Percentiles rank a stretch among this genome's conserved stretches.
phyloP scores from a whole-genome alignment of 53 echinoderm and acorn worm species.

The Temnopleurus reevesii region DNA sequence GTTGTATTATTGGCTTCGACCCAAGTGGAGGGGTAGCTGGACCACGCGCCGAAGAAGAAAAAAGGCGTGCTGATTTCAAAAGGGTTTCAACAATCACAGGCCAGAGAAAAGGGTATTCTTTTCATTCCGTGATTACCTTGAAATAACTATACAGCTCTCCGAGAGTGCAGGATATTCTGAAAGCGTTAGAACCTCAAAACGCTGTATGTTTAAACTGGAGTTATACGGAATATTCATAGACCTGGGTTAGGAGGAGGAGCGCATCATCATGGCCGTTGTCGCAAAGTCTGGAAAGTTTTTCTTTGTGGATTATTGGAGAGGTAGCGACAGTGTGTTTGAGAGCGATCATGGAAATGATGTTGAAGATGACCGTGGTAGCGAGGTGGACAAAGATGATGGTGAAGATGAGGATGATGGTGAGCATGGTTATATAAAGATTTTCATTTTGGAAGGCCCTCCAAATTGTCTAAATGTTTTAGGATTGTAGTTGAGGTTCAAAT shows the following conservation, averaged over 20 bases:
- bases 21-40: not conserved
- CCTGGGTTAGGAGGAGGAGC: not conserved
- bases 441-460: no score
- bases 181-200: no score
- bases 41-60: not conserved
- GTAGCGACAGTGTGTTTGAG: slow-evolving; percentile 38
- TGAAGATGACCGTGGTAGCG: not conserved
- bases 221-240: not conserved
- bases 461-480: no score
- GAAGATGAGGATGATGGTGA: not conserved
- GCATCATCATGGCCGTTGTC: slow-evolving; percentile 35
- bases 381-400: no score
- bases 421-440: no score
- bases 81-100: not conserved
- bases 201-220: not conserved
- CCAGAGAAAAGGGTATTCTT: slow-evolving; percentile 10
- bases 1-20: not conserved
- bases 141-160: no score
- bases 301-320: slow-evolving; percentile 40
- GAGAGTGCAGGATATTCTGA: no score
- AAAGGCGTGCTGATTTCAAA: not conserved
- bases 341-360: not conserved
- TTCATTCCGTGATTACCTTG: not conserved
- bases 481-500: no score
- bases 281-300: slow-evolving; percentile 13